A percentile compares a stretch with the other conserved stretches of the same genome.
Evolutionary conservation across 1,140 invertebrate genomes (phyloP).

Genomic region (Acyrthosiphon pisum): DNA sequence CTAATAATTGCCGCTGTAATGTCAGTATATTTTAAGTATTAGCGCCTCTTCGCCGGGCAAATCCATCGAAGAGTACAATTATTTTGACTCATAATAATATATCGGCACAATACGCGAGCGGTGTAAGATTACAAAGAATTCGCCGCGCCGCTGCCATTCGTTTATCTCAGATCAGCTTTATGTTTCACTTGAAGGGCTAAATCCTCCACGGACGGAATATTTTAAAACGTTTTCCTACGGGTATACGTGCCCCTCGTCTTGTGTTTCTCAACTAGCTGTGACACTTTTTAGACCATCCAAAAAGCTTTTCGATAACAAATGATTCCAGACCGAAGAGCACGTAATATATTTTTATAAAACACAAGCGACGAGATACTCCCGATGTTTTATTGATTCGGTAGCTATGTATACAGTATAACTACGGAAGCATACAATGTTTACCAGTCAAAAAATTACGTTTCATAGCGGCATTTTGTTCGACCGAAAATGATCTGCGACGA

Average conservation of each 20-base stretch:
- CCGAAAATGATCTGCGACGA: background rate
- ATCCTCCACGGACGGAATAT: background rate
- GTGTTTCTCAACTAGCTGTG: background rate
- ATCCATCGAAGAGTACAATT: background rate
- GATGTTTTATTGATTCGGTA: background rate
- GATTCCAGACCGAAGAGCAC: background rate
- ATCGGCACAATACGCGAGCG: background rate
- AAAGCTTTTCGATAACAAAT: conserved; percentile 37
- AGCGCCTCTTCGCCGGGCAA: no score
- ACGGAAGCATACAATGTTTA: background rate
- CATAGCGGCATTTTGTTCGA: background rate
- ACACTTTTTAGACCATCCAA: background rate
- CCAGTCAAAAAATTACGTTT: background rate
- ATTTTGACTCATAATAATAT: background rate
- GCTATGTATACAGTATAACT: background rate
- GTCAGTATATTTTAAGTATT: background rate
- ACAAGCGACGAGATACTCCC: conserved; percentile 5
- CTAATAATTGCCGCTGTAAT: background rate
- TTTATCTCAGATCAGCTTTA: conserved; percentile 38
- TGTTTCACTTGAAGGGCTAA: conserved; percentile 40
- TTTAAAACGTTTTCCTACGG: conserved; percentile 28
- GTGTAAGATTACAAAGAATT: conserved; percentile 6
- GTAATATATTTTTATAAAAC: conserved; percentile 22
- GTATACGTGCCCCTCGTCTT: conserved; percentile 22
- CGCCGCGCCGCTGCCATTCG: background rate